Base-by-base conservation (phyloP, 2,113 vertebrate species). In the Meleagris gallopavo region DNA sequence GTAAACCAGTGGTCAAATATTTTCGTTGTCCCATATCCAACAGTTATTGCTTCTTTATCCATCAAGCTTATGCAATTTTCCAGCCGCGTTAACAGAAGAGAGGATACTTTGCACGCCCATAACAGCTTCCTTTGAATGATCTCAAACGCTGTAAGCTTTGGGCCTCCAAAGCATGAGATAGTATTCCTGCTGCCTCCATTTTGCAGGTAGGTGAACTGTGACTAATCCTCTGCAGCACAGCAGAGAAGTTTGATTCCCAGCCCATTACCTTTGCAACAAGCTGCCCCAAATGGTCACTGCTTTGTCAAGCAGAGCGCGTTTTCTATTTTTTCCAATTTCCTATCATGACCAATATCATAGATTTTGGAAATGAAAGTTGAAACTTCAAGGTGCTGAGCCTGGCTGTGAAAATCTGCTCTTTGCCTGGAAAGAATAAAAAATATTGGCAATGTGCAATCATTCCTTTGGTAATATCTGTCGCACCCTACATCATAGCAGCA, bases 161-260 rank as follows among this genome's bases (percentile, higher is more conserved):
- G 93, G 85, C 64, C 64, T 89, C 41, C 27, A 20, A 29, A 89
- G n/a, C 25, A 19, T 32, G 79, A 74, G 76, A 91, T 95, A 80
- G 87, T 64, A 88, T 74, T 70, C 30, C 48, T n/a, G 6, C 50
- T 74, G 74, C 90, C 76, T 95, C 89, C 65, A 90, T 94, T 96
- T 88, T 95, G 36, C 83, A 78, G 93, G 80, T 71, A 91, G 89
- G 85, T 95, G 95, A 78, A 74, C 83, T 95, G 76, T 94, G 85
- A 93, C 93, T 95, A 95, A 97, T 95, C 95, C 79, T 80, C 82
- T 60, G 69, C 86, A 88, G 88, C 83, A 72, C 76, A 95, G 93
- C 73, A 78, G 83, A 70, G 60, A 67, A 86, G 83, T 86, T 94
- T 89, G 89, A 75, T 95, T 95, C 22, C 29, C 79, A 94, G 78